Percentiles rank a stretch among this genome's conserved stretches.
These are phyloP conservation scores for Zootoca vivipara DNA, from an alignment of 2,113 vertebrate genomes.

Conservation along the genomic window DNA sequence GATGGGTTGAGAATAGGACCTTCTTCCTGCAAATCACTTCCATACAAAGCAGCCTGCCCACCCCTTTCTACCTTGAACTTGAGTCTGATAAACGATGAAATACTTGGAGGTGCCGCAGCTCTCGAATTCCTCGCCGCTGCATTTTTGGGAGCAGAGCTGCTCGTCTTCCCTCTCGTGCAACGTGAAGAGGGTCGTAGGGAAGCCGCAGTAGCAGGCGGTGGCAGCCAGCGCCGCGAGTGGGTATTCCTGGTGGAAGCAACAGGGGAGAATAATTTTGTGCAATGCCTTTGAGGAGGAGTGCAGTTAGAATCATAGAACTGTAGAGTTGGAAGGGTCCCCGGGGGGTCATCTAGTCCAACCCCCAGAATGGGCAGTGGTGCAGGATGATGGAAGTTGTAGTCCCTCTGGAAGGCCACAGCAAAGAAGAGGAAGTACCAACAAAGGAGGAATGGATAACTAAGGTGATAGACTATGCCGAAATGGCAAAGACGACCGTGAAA, in stretches of 20 bases:
- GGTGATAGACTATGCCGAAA: too few species aligned
- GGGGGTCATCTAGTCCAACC: neutral
- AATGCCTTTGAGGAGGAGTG: neutral
- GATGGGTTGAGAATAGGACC: neutral
- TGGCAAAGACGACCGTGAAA: too few species aligned
- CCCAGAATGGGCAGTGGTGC: neutral
- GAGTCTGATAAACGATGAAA: conserved; percentile 95
- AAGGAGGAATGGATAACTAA: too few species aligned
- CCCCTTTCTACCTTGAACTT: conserved; percentile 89
- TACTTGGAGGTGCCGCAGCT: conserved; percentile 89
- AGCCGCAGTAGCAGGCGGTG: conserved; percentile 87
- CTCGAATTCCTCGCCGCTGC: conserved; percentile 89
- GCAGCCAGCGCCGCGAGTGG: conserved; percentile 88
- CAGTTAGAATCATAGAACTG: neutral
- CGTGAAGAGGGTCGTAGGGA: conserved; percentile 89
- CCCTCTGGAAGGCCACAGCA: too few species aligned
- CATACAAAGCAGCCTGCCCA: neutral
- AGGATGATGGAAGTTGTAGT: neutral
- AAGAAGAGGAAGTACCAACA: too few species aligned
- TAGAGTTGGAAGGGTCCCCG: neutral
- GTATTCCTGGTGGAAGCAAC: conserved; percentile 80
- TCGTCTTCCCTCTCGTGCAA: conserved; percentile 92
- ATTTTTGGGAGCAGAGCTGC: conserved; percentile 87
- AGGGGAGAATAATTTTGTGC: too few species aligned
- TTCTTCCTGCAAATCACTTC: neutral